Evolutionary conservation across 2,888 invertebrate genomes (phyloP), one percentile per base, ranked within the genome.

Genomic region (Chironomus tentans): DNA sequence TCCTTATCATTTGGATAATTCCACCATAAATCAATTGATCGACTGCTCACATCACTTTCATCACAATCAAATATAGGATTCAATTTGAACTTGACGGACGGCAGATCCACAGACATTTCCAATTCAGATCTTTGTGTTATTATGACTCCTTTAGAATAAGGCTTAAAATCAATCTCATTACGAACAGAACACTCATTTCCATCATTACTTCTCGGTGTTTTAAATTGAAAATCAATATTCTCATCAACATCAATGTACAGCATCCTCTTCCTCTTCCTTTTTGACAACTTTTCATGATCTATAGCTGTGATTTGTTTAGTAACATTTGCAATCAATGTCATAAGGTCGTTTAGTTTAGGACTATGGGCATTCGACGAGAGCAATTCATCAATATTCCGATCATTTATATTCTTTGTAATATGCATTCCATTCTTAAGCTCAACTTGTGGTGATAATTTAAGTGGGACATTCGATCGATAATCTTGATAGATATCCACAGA

Each of bases 351-450:
- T 4, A 72, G 15, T 18, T 68, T 72, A 2, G 72, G 72, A 15
- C n/a, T 38, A 15, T 72, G 72, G 15, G 62, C 61, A 50, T 68
- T 38, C 2, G 68, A 50, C 0, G 18, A 7, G 7, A 74, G 18
- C 2, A 74, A 15, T 21, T 74, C 74, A 3, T 74, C 24, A 47
- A 74, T 68, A 12, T 47, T n/a, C 6, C 28, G 46, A 65, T 28
- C 24, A 48, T 74, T 74, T 7, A 74, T 68, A n/a, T 15, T 38
- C n/a, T 48, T 47, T 13, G 46, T 24, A 0, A 65, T 13, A 7
- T 24, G 22, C 10, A 74, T 22, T 21, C 74, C 74, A 18, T 68
- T 18, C 48, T 22, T 74, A 13, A 74, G 68, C 13, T 74, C 68
- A 15, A 48, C 15, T n/a, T 46, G 47, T n/a, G 65, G 47, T n/a